Percentiles rank a stretch among this genome's conserved stretches.
phyloP scores from a whole-genome alignment of 1,140 invertebrate genomes.

The Hycleus cichorii region DNA sequence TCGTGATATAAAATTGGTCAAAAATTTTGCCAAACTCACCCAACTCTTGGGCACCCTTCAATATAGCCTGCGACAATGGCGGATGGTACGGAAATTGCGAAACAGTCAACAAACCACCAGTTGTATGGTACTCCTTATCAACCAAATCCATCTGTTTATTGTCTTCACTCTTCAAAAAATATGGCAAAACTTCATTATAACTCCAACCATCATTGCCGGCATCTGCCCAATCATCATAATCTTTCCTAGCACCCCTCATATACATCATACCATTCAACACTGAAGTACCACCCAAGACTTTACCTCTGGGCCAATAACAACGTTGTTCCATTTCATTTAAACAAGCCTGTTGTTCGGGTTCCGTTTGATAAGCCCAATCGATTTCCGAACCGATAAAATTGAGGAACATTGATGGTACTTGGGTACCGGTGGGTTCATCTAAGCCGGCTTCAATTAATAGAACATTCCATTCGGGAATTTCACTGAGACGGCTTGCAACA shows the following conservation, averaged over 20 bases:
- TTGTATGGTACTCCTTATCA: conserved; percentile 68
- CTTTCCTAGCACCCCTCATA: conserved; percentile 81
- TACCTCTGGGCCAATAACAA: conserved; percentile 79
- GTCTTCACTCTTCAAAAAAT: conserved; percentile 81
- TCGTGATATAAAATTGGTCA: neutral
- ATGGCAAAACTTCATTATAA: conserved; percentile 81
- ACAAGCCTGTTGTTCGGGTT: conserved; percentile 77
- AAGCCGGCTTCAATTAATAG: conserved; percentile 76
- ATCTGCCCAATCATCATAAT: conserved; percentile 86
- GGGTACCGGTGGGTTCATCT: conserved; percentile 74
- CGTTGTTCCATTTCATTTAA: conserved; percentile 63
- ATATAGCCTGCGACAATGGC: conserved; percentile 71
- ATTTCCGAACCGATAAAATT: conserved; percentile 75
- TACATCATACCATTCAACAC: conserved; percentile 97
- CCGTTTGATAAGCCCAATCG: conserved; percentile 83
- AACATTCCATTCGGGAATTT: conserved; percentile 70
- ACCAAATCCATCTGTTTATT: conserved; percentile 67
- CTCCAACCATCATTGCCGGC: conserved; percentile 84
- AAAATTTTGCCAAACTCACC: conserved; percentile 30
- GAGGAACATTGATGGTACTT: conserved; percentile 78
- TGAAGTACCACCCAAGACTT: conserved; percentile 85
- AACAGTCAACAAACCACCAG: conserved; percentile 70
- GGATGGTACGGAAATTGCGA: conserved; percentile 81
- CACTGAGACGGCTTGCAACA: conserved; percentile 71
- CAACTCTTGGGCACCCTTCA: conserved; percentile 77